Conservation (phyloP, 2,797 vertebrate species). For the Garrulus glandarius region DNA sequence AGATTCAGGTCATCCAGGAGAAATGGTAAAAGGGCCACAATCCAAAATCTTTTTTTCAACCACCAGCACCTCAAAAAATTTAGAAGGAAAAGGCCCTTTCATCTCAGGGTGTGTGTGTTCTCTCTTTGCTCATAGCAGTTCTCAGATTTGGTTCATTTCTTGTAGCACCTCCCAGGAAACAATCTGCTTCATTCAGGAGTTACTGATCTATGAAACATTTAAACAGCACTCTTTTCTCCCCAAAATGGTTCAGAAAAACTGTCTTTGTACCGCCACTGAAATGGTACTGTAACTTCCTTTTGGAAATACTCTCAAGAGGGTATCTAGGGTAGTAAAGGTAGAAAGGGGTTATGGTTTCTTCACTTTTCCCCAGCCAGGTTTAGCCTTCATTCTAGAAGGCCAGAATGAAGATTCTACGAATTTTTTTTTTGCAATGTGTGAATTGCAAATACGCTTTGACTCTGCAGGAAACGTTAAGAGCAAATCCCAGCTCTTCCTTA, state of each 20-base stretch:
- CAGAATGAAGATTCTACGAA: neutral
- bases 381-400: neutral
- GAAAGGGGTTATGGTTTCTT: neutral
- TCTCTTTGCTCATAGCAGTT: neutral
- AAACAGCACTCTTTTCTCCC: neutral
- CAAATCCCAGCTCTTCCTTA: neutral
- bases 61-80: neutral
- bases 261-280: neutral
- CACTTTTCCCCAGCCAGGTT: neutral
- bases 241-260: neutral
- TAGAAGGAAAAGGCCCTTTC: neutral
- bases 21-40: neutral
- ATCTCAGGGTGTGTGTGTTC: neutral
- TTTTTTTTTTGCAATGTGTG: neutral
- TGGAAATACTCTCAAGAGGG: neutral
- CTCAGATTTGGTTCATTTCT: neutral
- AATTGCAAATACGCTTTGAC: neutral
- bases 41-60: neutral
- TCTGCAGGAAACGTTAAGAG: neutral
- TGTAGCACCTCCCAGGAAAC: neutral
- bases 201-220: neutral
- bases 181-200: neutral
- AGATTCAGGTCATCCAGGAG: neutral
- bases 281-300: neutral
- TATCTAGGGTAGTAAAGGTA: neutral